Evolutionary conservation across 2,888 invertebrate species (phyloP).

Genomic region (Oligia strigilis): DNA sequence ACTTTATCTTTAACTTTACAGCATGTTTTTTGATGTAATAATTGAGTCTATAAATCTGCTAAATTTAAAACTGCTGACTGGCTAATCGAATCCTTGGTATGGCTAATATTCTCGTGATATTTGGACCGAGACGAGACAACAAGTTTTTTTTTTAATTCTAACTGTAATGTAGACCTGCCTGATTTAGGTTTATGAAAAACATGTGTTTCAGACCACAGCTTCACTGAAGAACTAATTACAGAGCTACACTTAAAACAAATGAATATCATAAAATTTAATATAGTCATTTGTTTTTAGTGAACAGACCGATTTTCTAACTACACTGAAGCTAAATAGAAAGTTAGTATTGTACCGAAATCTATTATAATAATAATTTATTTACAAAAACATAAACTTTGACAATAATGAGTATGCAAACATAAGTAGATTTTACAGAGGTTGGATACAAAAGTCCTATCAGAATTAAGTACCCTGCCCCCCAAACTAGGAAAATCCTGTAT

Average conservation of each 20-base stretch:
- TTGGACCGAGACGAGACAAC: neutral
- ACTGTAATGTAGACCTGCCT: too few relatives aligned
- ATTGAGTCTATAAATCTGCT: neutral
- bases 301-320: conserved; percentile 21
- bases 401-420: too few relatives aligned
- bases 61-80: neutral
- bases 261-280: neutral
- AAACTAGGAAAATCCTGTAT: too few relatives aligned
- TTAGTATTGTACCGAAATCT: neutral
- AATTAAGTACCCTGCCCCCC: too few relatives aligned
- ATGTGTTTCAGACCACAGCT: too few relatives aligned
- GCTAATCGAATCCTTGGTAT: neutral
- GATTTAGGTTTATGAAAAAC: too few relatives aligned
- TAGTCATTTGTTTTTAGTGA: conserved; percentile 12
- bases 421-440: too few relatives aligned
- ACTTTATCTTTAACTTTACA: neutral
- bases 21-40: neutral
- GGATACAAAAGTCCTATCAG: too few relatives aligned
- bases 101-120: neutral
- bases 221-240: too few relatives aligned
- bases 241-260: conserved; percentile 24
- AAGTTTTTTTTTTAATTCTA: neutral
- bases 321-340: conserved; percentile 20
- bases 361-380: neutral
- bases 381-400: too few relatives aligned